Conservation (phyloP, 2,113 vertebrate genomes). For the Anarrhichthys ocellatus region DNA sequence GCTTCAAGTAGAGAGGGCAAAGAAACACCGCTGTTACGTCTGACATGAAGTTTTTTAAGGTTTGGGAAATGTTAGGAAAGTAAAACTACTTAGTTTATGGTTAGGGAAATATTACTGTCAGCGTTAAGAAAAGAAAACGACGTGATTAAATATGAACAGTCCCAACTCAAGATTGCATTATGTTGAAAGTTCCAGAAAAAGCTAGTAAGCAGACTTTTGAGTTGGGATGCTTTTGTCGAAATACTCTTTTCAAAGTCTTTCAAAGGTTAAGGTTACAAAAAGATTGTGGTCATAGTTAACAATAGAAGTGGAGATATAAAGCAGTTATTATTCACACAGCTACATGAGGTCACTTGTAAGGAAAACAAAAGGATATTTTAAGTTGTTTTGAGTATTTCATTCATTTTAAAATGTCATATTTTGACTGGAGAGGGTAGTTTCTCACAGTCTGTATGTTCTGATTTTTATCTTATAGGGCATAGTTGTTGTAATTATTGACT, state of each 20-base stretch:
- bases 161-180: background rate
- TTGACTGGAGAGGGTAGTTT: background rate
- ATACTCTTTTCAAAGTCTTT: background rate
- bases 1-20: background rate
- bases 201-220: background rate
- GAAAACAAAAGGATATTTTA: background rate
- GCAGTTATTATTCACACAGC: background rate
- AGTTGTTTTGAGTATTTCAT: background rate
- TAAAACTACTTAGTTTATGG: background rate
- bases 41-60: background rate
- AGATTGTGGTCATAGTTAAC: background rate
- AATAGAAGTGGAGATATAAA: background rate
- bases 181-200: background rate
- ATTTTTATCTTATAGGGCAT: background rate
- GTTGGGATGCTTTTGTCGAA: background rate
- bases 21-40: background rate
- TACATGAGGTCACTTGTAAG: background rate
- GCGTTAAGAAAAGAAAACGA: background rate
- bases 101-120: background rate
- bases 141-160: background rate
- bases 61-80: background rate
- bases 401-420: background rate
- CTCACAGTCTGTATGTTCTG: background rate
- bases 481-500: constrained; percentile 11
- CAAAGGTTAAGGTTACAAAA: background rate